Evolutionary conservation across 2,888 invertebrate genomes (phyloP).

Genomic region (Lasioglossum morio): DNA sequence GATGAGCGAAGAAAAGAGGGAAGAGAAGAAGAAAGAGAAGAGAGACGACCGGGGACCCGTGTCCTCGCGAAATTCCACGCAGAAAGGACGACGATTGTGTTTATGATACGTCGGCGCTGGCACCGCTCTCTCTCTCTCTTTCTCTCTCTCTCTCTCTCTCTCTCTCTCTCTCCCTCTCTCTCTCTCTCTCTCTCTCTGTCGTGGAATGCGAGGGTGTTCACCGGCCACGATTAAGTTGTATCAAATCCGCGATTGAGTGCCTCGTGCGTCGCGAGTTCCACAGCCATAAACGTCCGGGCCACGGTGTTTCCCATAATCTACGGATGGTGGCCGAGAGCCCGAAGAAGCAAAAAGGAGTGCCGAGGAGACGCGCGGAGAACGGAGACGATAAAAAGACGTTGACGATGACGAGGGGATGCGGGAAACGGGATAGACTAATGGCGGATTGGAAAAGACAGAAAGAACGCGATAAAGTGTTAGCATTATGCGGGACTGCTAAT

Average conservation of each 20-base stretch:
- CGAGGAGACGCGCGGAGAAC: slow-evolving; percentile 6
- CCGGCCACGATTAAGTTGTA: slow-evolving; percentile 80
- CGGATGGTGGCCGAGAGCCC: slow-evolving; percentile 53
- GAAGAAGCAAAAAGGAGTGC: slow-evolving; percentile 46
- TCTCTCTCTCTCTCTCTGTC: no score
- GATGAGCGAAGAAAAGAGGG: slow-evolving; percentile 1
- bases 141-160: no score
- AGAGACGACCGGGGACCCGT: not conserved
- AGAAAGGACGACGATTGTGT: slow-evolving; percentile 61
- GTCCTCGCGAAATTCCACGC: slow-evolving; percentile 61
- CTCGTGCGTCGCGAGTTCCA: slow-evolving; percentile 77
- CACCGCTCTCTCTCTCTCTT: no score
- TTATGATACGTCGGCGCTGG: slow-evolving; percentile 63
- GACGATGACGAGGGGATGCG: slow-evolving; percentile 11
- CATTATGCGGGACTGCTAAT: not conserved
- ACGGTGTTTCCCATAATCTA: slow-evolving; percentile 80
- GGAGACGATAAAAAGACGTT: slow-evolving; percentile 7
- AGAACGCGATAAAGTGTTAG: not conserved
- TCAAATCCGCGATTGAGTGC: slow-evolving; percentile 80
- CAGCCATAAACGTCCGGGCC: slow-evolving; percentile 77
- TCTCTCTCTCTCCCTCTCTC: no score
- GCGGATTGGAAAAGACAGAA: slow-evolving; percentile 18
- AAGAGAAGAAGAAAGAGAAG: not conserved
- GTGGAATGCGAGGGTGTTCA: slow-evolving; percentile 69
- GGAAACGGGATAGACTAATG: slow-evolving; percentile 4